These are phyloP conservation scores for Saccostrea cuccullata DNA, from an alignment of 1,140 invertebrate species.

Conservation along the genomic window DNA sequence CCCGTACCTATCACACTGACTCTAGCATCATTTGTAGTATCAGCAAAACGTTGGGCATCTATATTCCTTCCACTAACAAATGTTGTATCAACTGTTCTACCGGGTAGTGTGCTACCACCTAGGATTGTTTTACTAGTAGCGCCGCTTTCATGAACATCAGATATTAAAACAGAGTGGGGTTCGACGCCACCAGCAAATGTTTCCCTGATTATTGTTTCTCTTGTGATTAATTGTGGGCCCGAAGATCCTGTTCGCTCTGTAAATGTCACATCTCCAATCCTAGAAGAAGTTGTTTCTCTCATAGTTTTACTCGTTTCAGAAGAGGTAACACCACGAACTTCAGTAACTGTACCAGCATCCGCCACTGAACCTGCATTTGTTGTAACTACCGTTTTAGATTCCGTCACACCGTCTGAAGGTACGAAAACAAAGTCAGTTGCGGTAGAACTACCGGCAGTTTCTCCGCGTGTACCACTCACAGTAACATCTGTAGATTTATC, in stretches of 20 bases:
- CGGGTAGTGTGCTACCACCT: not conserved
- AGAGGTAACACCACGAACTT: not conserved
- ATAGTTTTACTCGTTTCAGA: not conserved
- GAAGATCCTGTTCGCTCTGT: not conserved
- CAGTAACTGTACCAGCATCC: not conserved
- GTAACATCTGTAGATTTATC: not conserved
- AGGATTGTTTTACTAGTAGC: not conserved
- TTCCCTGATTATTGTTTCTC: constrained; percentile 1
- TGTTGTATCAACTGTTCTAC: not conserved
- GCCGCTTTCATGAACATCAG: not conserved
- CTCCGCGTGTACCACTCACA: not conserved
- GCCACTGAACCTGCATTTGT: not conserved
- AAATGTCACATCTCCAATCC: not conserved
- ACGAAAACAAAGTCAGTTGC: not conserved
- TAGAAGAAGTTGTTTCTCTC: not conserved
- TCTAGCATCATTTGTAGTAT: not conserved
- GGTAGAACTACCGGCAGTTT: not conserved
- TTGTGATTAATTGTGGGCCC: not conserved
- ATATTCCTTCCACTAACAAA: not conserved
- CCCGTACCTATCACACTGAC: not conserved
- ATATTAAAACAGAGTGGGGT: not conserved
- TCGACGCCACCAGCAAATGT: constrained; percentile 5
- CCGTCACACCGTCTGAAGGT: not conserved
- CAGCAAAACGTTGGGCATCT: not conserved
- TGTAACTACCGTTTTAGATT: not conserved